Evolutionary conservation across 2,888 invertebrate genomes (phyloP).

Genomic region (Torymus texanus): DNA sequence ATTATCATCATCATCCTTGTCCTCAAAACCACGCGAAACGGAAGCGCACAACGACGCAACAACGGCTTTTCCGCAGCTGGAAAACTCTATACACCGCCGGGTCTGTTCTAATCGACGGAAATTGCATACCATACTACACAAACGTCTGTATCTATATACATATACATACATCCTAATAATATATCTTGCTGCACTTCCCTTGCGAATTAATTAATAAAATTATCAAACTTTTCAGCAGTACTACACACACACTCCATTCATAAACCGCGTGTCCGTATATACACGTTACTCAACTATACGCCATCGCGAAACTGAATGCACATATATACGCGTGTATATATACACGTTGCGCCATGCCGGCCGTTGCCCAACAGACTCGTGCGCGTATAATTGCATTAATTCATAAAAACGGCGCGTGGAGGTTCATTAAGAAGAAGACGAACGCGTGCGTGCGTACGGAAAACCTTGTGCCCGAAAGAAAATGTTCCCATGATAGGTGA

Average conservation of each 20-base stretch:
- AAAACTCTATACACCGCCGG: too few species aligned
- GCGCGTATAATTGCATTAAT: constrained; percentile 34
- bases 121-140: constrained; percentile 1
- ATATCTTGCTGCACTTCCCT: too few species aligned
- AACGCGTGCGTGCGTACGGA: neutral
- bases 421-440: constrained; percentile 29
- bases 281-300: neutral
- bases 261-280: neutral
- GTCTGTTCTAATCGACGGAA: constrained; percentile 25
- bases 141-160: too few species aligned
- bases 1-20: too few species aligned
- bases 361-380: constrained; percentile 10
- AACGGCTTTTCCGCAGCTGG: too few species aligned
- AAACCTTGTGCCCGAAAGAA: constrained; percentile 31
- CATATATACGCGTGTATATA: too few species aligned
- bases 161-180: too few species aligned
- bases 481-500: constrained; percentile 33
- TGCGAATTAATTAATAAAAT: constrained; percentile 40
- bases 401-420: constrained; percentile 12
- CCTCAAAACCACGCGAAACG: too few species aligned
- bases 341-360: too few species aligned
- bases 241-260: constrained; percentile 8
- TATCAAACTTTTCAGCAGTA: neutral
- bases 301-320: too few species aligned
- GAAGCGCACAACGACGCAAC: too few species aligned